These are phyloP conservation scores for Ailuropoda melanoleuca DNA, from an alignment of 2,113 vertebrate species.

Conservation along the genomic window DNA sequence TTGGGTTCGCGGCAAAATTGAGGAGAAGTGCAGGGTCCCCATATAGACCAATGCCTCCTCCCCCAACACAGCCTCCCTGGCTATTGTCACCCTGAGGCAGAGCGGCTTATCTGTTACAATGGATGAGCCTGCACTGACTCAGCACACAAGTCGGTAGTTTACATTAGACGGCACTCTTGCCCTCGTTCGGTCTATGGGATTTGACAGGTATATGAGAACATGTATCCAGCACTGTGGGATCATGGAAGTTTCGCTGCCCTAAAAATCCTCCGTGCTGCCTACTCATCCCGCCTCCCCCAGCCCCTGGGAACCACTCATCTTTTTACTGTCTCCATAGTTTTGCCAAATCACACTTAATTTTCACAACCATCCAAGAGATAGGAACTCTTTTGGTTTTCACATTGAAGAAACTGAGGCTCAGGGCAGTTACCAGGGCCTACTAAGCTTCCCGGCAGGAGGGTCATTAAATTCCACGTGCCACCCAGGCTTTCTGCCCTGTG, in stretches of 20 bases:
- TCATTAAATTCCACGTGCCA: neutral
- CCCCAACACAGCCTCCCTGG: accelerated
- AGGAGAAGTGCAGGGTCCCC: neutral
- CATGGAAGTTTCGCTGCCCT: too few relatives aligned
- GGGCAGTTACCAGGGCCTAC: neutral
- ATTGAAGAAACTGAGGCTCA: neutral
- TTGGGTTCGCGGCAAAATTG: neutral
- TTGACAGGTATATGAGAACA: neutral
- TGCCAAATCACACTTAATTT: neutral
- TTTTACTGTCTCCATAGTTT: neutral
- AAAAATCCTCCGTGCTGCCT: neutral
- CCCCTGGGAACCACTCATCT: neutral
- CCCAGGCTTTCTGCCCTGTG: neutral
- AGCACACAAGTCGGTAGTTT: neutral
- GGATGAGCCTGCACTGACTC: neutral
- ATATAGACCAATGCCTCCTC: neutral
- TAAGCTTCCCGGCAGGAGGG: neutral
- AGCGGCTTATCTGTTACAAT: neutral
- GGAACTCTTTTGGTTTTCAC: neutral
- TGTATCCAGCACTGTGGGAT: neutral
- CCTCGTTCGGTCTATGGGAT: neutral
- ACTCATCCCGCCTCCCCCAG: neutral
- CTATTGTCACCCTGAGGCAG: neutral
- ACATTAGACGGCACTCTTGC: neutral
- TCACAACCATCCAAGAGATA: neutral